Base-by-base conservation (phyloP, 2,888 invertebrate genomes). In the Mimachlamys varia region DNA sequence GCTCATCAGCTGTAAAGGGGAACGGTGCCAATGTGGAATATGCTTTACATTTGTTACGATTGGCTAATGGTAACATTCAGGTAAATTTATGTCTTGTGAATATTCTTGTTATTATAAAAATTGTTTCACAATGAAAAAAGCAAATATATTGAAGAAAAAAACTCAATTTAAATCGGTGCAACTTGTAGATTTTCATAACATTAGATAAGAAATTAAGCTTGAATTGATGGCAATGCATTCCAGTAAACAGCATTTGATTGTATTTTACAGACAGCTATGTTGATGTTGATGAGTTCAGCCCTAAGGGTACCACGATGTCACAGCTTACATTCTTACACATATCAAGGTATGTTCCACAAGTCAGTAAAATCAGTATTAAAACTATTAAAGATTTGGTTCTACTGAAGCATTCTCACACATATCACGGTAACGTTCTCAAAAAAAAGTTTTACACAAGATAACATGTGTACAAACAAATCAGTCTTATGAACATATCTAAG, bases 11-110 rank as follows among this genome's bases (percentile, higher is more conserved):
- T 91, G 98, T 99, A 96, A 98, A 98, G 58, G 98, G 99, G 92
- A 99, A 99, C 94, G 99, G 99, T 89, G 98, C 98, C 96, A 98
- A 99, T 96, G 98, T 98, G 96, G 99, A 99, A 97, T 98, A 98
- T 96, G 99, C 99, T 92, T 97, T 99, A 95, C 98, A 99, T 97
- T 97, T 99, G 89, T 97, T 99, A 90, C 98, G 98, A 95, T 98
- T 98, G 97, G 98, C 98, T 95, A 98, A 98, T 90, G 99, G 99
- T 91, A 98, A 99, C 97, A 98, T 99, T 93, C 98, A 95, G 94
- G 96, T 96, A 92, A 76, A 22, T 22, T 62, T 13, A 15, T 53
- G 53, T 53, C 12, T 53, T 62, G 76, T 33, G 2, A 76, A 33
- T 76, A n/a, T n/a, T 76, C 76, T 10, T 76, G 3, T 62, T 53